Base-by-base conservation (phyloP, 92 coral and sea anemone species). In the Paramuricea clavata region DNA sequence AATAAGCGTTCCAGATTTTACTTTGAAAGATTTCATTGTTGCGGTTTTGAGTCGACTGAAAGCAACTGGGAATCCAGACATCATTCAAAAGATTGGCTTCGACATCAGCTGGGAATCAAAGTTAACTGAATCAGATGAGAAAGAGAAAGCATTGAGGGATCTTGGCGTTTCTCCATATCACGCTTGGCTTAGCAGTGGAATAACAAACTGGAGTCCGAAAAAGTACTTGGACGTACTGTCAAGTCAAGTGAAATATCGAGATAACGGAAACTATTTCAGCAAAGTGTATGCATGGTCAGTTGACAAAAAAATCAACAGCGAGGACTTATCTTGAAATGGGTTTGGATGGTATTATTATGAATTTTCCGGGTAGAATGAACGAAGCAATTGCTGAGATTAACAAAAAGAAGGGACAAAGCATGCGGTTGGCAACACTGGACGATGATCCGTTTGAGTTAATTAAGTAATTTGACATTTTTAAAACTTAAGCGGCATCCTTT, bases 271-370 rank as follows among this genome's bases (percentile, higher is more conserved):
- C 61, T 84, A 84, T 54, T 50, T 84, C 54, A 84, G 82, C 49
- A 84, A 84, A 35, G 81, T 72, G 50, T 84, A 84, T 39, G 44
- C 88, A 57, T 84, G 88, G 88, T 47, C 82, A n/a, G 72, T 84
- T 27, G 79, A 84, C 79, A 69, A 69, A 26, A n/a, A 28, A 32
- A 54, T 15, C 31, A 21, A 84, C 88, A 33, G 88, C 88, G 49
- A 56, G 16, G 65, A 15, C 7, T 17, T 84, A 69, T 35, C 81
- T 84, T 43, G 50, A 71, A 13, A 50, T 70, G 12, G 82, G 54
- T 22, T 69, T 84, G 81, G 88, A 84, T 73, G 88, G 88, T 17
- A 49, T 84, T 49, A 84, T 84, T 64, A 42, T 33, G 21, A 84
- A 84, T 56, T 25, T 54, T 35, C 88, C 88, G 34, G 69, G 71